Conservation (phyloP, 35 echinoderm and acorn worm genomes). For the Holothuria glaberrima region DNA sequence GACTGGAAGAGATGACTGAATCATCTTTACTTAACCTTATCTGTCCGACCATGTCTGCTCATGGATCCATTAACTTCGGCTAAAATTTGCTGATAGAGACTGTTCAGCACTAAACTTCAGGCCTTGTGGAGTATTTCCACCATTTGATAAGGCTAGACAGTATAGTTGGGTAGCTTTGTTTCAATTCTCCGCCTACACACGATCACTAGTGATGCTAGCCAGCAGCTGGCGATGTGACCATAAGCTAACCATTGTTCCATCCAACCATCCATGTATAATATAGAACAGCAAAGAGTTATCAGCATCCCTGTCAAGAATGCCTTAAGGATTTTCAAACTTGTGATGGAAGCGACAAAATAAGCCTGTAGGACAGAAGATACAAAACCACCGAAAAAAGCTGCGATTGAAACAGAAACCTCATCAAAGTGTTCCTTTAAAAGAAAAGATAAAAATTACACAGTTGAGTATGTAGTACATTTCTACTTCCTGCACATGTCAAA, state of each 20-base stretch:
- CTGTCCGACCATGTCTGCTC: too few species aligned
- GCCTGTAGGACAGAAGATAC: constrained; percentile 27
- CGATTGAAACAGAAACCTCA: not conserved
- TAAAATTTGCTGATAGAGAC: too few species aligned
- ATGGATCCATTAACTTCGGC: too few species aligned
- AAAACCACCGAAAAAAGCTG: constrained; percentile 40
- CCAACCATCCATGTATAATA: constrained; percentile 22
- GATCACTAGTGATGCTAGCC: constrained; percentile 11
- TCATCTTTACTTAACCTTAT: too few species aligned
- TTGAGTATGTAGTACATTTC: not conserved
- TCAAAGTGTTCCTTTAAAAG: constrained; percentile 9
- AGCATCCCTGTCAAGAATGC: constrained; percentile 11
- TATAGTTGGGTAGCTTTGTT: constrained; percentile 43
- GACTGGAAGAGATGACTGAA: too few species aligned
- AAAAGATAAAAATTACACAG: not conserved
- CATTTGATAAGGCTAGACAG: not conserved
- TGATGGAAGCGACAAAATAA: not conserved
- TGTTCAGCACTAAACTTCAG: too few species aligned
- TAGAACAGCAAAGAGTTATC: constrained; percentile 38
- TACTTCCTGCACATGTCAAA: too few species aligned
- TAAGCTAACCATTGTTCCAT: constrained; percentile 1
- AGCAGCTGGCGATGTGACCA: constrained; percentile 25
- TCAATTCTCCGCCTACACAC: constrained; percentile 7
- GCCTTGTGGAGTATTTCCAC: too few species aligned
- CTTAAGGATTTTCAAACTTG: constrained; percentile 11